Evolutionary conservation across 2,888 invertebrate species (phyloP), one percentile per base, ranked within the genome.

Genomic region (Leptura quadrifasciata): DNA sequence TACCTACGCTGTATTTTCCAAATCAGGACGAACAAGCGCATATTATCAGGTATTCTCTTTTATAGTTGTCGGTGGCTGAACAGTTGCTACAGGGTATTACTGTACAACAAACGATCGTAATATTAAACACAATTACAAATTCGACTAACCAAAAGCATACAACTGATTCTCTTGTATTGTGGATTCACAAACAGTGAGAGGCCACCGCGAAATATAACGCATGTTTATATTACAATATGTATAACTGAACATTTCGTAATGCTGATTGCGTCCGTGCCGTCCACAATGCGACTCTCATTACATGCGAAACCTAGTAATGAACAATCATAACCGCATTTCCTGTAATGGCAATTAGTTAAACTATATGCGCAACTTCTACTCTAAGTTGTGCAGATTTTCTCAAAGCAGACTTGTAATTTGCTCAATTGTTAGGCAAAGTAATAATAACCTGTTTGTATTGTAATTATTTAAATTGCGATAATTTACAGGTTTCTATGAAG

Each of bases 261-360:
- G 74, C 68, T 69, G 74, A 74, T 74, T 74, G 67, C 67, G 47
- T 58, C 64, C 65, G 18, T 57, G 54, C 47, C 21, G 24, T 24
- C 58, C 27, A 58, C 68, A 74, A 69, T 69, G 31, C 61, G 47
- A 69, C 68, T 68, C 52, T 27, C 68, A 60, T 74, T 74, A 61
- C 69, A 74, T 52, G 61, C 54, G 61, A 52, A 69, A 61, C 74
- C 35, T 65, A 61, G 60, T 69, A 69, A 74, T 68, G 69, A 74
- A 74, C 69, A 68, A 67, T 74, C 67, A 69, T 68, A 61, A 74
- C 61, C 69, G 61, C 74, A 61, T 21, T 69, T 74, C 60, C 69
- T 60, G 60, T 61, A 61, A 74, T 47, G 65, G 54, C 61, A 74
- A 69, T 74, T 69, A 74, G 39, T 69, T 68, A 74, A 74, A 61